Conservation (phyloP, 2,113 vertebrate genomes). For the Xiphophorus couchianus region DNA sequence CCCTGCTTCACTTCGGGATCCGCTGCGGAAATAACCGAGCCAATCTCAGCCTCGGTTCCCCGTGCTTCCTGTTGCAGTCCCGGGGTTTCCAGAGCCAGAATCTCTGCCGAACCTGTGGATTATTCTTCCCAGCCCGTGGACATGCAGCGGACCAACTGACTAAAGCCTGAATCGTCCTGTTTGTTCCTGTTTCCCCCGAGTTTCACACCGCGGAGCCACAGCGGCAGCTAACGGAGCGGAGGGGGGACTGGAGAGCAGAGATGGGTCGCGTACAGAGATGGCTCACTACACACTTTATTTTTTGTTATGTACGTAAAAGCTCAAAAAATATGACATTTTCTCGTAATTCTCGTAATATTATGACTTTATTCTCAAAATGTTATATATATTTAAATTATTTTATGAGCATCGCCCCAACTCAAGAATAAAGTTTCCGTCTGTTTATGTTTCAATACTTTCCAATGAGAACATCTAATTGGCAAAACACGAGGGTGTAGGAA, state of each 20-base stretch:
- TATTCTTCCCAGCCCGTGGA: background rate
- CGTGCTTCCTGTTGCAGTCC: background rate
- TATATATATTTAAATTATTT: too few relatives aligned
- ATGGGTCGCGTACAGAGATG: background rate
- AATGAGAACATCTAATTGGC: too few relatives aligned
- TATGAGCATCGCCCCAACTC: too few relatives aligned
- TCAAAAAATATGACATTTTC: too few relatives aligned
- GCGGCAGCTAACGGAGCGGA: constrained; percentile 49
- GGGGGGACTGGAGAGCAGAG: constrained; percentile 1
- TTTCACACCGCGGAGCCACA: constrained; percentile 4
- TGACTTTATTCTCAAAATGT: too few relatives aligned
- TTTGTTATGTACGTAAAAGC: too few relatives aligned
- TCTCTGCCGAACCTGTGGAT: background rate
- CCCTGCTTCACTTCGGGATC: background rate
- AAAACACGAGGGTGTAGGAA: background rate
- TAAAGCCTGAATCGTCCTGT: background rate
- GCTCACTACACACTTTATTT: background rate
- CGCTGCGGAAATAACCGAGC: background rate
- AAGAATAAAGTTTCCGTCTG: too few relatives aligned
- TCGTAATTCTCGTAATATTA: too few relatives aligned
- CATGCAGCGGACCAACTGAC: background rate
- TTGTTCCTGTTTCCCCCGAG: constrained; percentile 57
- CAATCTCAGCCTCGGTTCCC: background rate
- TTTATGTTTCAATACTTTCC: too few relatives aligned
- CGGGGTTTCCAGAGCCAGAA: background rate